A percentile compares a stretch with the other conserved stretches of the same genome.
phyloP scores from a whole-genome alignment of 2,888 invertebrate species.

The Acrocyrtus sp. region DNA sequence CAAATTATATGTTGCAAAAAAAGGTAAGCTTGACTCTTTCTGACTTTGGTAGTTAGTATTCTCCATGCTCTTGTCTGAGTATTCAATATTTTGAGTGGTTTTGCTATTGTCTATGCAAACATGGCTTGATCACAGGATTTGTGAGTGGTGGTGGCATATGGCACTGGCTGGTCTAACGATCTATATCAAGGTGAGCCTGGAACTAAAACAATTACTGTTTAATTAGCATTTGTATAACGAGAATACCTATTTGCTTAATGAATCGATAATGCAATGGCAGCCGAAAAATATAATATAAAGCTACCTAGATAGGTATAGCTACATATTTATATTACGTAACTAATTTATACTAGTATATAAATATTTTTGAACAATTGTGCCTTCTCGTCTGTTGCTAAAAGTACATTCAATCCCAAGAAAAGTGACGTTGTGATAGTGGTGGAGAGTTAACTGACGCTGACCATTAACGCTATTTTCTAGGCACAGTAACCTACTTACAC shows the following conservation, averaged over 20 bases:
- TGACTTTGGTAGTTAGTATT: too few relatives aligned
- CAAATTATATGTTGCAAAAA: too few relatives aligned
- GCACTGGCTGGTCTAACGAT: background rate
- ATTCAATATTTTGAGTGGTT: background rate
- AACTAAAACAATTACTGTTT: background rate
- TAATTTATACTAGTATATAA: constrained; percentile 1
- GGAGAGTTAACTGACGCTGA: constrained; percentile 1
- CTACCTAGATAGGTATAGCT: background rate
- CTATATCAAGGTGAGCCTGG: constrained; percentile 42
- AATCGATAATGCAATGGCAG: background rate
- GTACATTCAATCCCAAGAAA: background rate
- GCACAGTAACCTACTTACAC: constrained; percentile 49
- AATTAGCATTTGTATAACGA: background rate
- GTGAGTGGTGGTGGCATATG: background rate
- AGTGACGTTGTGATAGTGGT: background rate
- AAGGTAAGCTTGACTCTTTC: too few relatives aligned
- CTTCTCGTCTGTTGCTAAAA: background rate
- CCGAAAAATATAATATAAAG: background rate
- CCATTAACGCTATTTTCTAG: constrained; percentile 32
- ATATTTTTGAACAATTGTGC: background rate
- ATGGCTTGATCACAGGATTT: constrained; percentile 9
- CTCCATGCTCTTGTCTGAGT: background rate
- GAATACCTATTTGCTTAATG: background rate
- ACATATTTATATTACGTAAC: background rate
- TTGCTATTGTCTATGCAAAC: background rate